phyloP scores from a whole-genome alignment of 2,797 vertebrate genomes.

The Prunella strophiata region DNA sequence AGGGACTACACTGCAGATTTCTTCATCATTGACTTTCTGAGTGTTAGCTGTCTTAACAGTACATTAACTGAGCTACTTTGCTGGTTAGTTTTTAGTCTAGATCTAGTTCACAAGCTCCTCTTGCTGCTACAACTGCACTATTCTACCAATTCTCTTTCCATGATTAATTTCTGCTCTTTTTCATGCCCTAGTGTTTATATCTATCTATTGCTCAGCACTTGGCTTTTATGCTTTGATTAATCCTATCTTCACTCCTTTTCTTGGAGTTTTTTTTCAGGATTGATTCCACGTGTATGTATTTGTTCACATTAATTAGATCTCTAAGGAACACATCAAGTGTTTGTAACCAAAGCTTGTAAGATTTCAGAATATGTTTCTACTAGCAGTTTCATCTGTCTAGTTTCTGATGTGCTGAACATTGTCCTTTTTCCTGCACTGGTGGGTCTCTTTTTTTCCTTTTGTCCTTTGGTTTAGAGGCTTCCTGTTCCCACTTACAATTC shows the following conservation, averaged over 20 bases:
- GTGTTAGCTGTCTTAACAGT: not conserved
- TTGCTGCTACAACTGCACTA: not conserved
- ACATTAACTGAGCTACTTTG: not conserved
- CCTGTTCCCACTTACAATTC: not conserved
- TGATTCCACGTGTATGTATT: not conserved
- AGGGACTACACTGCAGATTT: not conserved
- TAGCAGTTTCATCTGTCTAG: not conserved
- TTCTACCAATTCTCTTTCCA: not conserved
- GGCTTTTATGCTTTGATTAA: not conserved
- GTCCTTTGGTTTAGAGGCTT: not conserved
- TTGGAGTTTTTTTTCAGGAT: not conserved
- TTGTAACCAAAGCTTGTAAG: not conserved
- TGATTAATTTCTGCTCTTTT: not conserved
- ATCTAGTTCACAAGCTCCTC: not conserved
- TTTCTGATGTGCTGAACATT: not conserved
- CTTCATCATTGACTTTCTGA: not conserved
- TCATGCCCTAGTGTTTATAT: not conserved
- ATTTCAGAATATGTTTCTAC: not conserved
- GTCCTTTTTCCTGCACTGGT: not conserved
- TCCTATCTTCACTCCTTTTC: not conserved
- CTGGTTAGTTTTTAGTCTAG: not conserved
- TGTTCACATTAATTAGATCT: not conserved
- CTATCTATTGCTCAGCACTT: not conserved
- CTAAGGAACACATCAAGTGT: not conserved
- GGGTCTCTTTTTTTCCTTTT: not conserved